Evolutionary conservation across 2,113 vertebrate genomes (phyloP), one percentile per base, ranked within the genome.

Genomic region (Gymnorhina tibicen): DNA sequence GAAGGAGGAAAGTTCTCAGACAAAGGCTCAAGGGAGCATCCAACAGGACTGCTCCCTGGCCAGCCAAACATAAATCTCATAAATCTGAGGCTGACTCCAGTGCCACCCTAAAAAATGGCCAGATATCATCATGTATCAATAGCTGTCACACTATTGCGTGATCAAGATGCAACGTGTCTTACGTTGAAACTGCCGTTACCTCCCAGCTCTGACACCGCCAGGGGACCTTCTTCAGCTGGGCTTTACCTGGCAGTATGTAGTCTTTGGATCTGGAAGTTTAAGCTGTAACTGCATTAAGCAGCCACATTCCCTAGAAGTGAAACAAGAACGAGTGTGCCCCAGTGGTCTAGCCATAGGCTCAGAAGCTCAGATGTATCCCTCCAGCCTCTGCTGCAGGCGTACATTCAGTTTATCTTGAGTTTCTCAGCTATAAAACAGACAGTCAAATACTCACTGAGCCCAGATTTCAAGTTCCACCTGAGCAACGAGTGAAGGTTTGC

Each of bases 101-200:
- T 0, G 1, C 24, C 2, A 1, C 32, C 15, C 24, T 64, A 18
- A 64, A 84, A 76, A 46, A 39, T 22, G 19, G 7, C 15, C n/a
- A 30, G 30, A 35, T 41, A 46, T 7, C 15, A 6, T 47, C 35
- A 16, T 0, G 0, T n/a, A 7, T 3, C 13, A 68, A 32, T 16
- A 77, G 20, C 76, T 77, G 32, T 70, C 39, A 1, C 1, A 58
- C 35, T 74, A 49, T n/a, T 64, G 41, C 39, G 72, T 52, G 27
- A 53, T 66, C 0, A 9, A 47, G 47, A 67, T 47, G 75, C 47
- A 39, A 1, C 2, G 1, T 47, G 9, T 41, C 30, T 59, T 41
- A 5, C 27, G 7, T 11, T 23, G 32, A 76, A 77, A 64, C 27
- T 70, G 46, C 42, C 0, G 1, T 55, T 76, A 8, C 9, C 35